Percentiles rank a stretch among this genome's conserved stretches.
These are phyloP conservation scores for Enteromius unitaeniatus DNA, from an alignment of 2,797 vertebrate genomes.

Conservation along the genomic window DNA sequence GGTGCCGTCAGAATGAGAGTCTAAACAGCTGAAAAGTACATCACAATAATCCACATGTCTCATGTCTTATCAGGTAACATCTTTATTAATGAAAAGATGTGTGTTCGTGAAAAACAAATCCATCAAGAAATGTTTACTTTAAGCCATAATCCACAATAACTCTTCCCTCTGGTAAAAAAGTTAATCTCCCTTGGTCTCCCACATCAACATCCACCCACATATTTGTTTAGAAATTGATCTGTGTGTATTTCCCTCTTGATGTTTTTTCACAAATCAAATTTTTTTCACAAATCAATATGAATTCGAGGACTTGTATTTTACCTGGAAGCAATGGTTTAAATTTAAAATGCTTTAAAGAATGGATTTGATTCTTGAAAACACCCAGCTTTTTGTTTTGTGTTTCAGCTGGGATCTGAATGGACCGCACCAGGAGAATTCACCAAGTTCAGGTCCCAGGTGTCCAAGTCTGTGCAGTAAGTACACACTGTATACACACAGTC, in stretches of 20 bases:
- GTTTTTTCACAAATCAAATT: not conserved
- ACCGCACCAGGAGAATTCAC: conserved; percentile 96
- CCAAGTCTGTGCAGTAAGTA: conserved; percentile 93
- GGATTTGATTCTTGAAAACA: not conserved
- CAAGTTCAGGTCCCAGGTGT: conserved; percentile 97
- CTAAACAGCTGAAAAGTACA: not conserved
- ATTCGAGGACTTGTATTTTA: not conserved
- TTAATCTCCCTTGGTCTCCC: not conserved
- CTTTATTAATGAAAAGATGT: not conserved
- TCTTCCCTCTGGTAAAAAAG: not conserved
- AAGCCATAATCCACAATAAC: not conserved
- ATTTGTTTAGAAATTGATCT: not conserved
- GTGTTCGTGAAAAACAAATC: not conserved
- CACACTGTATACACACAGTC: conserved; percentile 5
- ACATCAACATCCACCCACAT: not conserved
- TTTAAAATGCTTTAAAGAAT: not conserved
- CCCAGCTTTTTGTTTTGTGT: conserved; percentile 54
- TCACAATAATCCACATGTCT: not conserved
- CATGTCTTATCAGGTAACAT: not conserved
- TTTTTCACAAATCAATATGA: not conserved
- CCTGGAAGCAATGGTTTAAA: not conserved
- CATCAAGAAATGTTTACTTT: not conserved
- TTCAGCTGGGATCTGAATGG: conserved; percentile 95
- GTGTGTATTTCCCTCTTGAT: not conserved
- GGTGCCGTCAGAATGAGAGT: not conserved